Base-by-base conservation (phyloP, 2,797 vertebrate species). In the Cirrhinus mrigala region DNA sequence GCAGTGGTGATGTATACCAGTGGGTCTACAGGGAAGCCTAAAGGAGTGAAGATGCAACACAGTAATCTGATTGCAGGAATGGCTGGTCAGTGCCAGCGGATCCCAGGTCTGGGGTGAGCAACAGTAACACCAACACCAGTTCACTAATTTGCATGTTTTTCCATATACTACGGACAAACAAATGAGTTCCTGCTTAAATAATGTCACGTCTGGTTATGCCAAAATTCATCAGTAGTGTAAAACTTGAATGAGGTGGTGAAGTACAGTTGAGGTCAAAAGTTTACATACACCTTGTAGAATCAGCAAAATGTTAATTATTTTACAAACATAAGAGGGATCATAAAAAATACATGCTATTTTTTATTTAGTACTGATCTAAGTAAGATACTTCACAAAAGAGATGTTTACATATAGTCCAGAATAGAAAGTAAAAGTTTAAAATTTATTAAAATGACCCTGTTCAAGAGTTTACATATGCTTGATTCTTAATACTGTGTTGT, bases 1-100 rank as follows among this genome's bases (percentile, higher is more conserved):
- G 97, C 96, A 33, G 93, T 97, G 22, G 94, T 97, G 15, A 97
- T 97, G 96, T 97, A 97, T 82, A 97, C 97, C 76, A 97, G 97
- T 20, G 97, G 96, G 10, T 97, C 97, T 4, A 97, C 97, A 0
- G 97, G 96, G 52, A 94, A 90, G 58, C 97, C 97, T 56, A 97
- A 97, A 92, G 97, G 97, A 86, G 97, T 97, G 85, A 96, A 96
- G 95, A 97, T 97, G 94, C 89, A 92, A 82, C 97, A 97, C 79
- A 94, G 95, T 87, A 97, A 97, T 86, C 83, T 97, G 79, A 96
- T 97, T 87, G 96, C 96, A 64, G 96, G 96, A 58, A 97, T 97
- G 96, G 92, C 96, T 1, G 97, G 97, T 79, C 96, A 97, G 44
- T 97, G 96, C 24, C 95, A 97, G 88, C 94, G 96, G 84, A 97